Evolutionary conservation across 2,888 invertebrate genomes (phyloP).

Genomic region (Chesias legatella): DNA sequence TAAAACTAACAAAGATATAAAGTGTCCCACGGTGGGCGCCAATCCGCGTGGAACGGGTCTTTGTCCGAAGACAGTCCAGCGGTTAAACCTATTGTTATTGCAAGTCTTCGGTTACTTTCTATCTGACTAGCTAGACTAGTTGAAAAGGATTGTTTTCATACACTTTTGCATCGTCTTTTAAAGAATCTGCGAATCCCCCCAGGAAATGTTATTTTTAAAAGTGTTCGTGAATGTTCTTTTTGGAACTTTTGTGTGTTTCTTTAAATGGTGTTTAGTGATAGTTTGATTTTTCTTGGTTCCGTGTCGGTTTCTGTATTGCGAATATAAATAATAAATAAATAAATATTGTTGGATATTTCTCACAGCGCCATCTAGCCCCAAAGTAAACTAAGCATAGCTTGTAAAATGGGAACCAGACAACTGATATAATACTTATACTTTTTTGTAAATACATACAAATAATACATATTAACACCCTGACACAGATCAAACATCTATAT

Average conservation of each 20-base stretch:
- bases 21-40: constrained; percentile 48
- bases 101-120: constrained; percentile 37
- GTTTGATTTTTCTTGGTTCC: too few relatives aligned
- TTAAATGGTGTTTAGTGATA: too few relatives aligned
- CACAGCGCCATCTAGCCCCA: too few relatives aligned
- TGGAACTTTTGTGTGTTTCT: constrained; percentile 3
- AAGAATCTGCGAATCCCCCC: constrained; percentile 38
- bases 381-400: too few relatives aligned
- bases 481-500: too few relatives aligned
- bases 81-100: constrained; percentile 47
- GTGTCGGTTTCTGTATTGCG: too few relatives aligned
- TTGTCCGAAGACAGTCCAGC: constrained; percentile 37
- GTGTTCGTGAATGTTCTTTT: constrained; percentile 16
- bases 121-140: constrained; percentile 34
- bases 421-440: too few relatives aligned
- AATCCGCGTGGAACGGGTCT: constrained; percentile 37
- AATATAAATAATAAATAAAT: too few relatives aligned
- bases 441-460: too few relatives aligned
- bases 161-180: constrained; percentile 43
- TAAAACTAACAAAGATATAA: constrained; percentile 34
- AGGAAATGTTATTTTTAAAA: constrained; percentile 31
- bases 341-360: too few relatives aligned
- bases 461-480: too few relatives aligned
- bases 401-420: too few relatives aligned
- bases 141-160: constrained; percentile 48